Evolutionary conservation across 2,797 vertebrate species (phyloP).

Genomic region (Eurystomus glaucurus): DNA sequence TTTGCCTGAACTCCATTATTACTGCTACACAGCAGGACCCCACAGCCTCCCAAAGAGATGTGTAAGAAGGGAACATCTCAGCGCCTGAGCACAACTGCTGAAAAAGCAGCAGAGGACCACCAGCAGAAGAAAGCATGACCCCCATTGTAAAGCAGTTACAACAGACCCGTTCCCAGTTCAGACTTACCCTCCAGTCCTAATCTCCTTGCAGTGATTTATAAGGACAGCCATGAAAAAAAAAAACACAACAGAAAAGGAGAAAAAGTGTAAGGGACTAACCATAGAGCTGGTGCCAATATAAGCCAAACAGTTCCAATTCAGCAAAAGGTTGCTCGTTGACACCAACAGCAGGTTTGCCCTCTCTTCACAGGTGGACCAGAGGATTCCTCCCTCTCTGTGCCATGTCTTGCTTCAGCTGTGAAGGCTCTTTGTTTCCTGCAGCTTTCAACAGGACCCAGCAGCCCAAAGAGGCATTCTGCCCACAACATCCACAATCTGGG

Average conservation of each 20-base stretch:
- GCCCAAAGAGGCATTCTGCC: background rate
- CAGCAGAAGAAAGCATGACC: background rate
- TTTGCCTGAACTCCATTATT: background rate
- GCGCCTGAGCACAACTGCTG: background rate
- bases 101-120: background rate
- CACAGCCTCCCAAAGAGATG: background rate
- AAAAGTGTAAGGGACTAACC: background rate
- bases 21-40: background rate
- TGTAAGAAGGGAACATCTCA: background rate
- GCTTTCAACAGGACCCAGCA: background rate
- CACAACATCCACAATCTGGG: constrained; percentile 3
- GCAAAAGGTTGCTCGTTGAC: fast-evolving
- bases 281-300: fast-evolving
- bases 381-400: fast-evolving
- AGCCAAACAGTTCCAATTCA: background rate
- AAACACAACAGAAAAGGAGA: background rate
- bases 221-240: background rate
- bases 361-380: fast-evolving
- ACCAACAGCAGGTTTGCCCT: background rate
- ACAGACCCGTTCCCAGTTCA: background rate
- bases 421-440: background rate
- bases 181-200: background rate
- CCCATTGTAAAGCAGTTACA: background rate
- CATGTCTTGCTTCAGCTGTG: background rate
- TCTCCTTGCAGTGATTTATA: background rate